Conservation (phyloP, 2,113 vertebrate genomes). For the Todiramphus chloris region DNA sequence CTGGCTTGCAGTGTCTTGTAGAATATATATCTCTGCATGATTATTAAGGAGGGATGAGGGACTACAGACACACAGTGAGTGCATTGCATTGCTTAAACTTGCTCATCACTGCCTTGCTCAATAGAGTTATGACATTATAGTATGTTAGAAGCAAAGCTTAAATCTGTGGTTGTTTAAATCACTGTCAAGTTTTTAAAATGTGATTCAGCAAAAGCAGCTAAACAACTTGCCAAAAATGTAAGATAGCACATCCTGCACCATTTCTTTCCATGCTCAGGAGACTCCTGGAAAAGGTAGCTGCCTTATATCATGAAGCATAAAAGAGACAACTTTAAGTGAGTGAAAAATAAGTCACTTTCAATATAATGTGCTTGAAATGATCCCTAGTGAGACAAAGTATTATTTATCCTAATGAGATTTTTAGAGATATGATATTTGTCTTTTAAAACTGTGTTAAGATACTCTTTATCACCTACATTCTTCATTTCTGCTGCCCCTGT, state of each 20-base stretch:
- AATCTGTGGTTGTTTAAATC: conserved; percentile 57
- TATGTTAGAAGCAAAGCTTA: conserved; percentile 46
- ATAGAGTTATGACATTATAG: conserved; percentile 33
- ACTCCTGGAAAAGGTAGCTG: background rate
- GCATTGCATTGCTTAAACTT: conserved; percentile 5
- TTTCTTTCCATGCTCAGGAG: conserved; percentile 6
- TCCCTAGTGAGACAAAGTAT: background rate
- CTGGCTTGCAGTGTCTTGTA: conserved; percentile 3
- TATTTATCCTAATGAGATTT: conserved; percentile 44
- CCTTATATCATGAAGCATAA: background rate
- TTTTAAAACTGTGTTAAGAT: background rate
- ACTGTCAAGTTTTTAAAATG: conserved; percentile 55
- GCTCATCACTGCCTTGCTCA: conserved; percentile 46
- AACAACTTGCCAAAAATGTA: conserved; percentile 46
- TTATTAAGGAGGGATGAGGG: conserved; percentile 53
- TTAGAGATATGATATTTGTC: background rate
- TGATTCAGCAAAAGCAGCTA: conserved; percentile 49
- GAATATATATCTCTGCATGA: conserved; percentile 44
- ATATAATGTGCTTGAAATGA: conserved; percentile 22
- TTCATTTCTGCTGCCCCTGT: background rate
- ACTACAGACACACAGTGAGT: conserved; percentile 10
- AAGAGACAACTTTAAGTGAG: conserved; percentile 5
- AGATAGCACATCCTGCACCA: background rate
- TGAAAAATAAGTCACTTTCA: conserved; percentile 30
- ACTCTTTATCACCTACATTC: background rate